Conservation (phyloP, 2,797 vertebrate genomes). For the Pteronotus mesoamericanus region DNA sequence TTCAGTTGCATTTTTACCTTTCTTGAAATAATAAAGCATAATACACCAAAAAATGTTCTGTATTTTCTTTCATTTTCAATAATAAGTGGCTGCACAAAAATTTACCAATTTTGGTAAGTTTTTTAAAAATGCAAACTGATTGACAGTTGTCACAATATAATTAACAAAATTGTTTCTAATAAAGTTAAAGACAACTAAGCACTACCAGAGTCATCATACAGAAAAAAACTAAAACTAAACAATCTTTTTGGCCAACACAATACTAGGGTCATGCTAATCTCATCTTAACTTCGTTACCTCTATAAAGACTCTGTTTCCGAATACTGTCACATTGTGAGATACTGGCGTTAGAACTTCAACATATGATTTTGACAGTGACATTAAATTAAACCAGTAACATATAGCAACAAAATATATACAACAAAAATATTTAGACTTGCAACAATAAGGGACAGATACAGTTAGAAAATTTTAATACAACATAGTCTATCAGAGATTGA, state of each 20-base stretch:
- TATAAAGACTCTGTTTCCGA: not conserved
- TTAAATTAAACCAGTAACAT: not conserved
- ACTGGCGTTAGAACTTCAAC: not conserved
- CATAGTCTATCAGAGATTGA: not conserved
- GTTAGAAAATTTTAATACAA: not conserved
- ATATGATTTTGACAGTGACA: not conserved
- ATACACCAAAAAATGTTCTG: not conserved
- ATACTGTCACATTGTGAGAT: not conserved
- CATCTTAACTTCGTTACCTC: not conserved
- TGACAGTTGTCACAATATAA: not conserved
- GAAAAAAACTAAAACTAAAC: not conserved
- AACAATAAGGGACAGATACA: not conserved
- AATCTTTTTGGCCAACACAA: not conserved
- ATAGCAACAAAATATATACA: not conserved
- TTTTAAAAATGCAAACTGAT: not conserved
- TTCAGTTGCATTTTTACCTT: not conserved
- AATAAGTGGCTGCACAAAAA: not conserved
- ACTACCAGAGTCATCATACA: not conserved
- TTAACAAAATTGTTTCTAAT: not conserved
- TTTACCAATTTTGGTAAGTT: not conserved
- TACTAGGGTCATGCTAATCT: not conserved
- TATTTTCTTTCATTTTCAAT: not conserved
- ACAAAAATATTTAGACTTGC: not conserved
- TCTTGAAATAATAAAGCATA: not conserved
- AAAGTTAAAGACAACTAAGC: not conserved